These are phyloP conservation scores for Coregonus suidteri DNA, from an alignment of 2,797 vertebrate species.

Conservation along the genomic window DNA sequence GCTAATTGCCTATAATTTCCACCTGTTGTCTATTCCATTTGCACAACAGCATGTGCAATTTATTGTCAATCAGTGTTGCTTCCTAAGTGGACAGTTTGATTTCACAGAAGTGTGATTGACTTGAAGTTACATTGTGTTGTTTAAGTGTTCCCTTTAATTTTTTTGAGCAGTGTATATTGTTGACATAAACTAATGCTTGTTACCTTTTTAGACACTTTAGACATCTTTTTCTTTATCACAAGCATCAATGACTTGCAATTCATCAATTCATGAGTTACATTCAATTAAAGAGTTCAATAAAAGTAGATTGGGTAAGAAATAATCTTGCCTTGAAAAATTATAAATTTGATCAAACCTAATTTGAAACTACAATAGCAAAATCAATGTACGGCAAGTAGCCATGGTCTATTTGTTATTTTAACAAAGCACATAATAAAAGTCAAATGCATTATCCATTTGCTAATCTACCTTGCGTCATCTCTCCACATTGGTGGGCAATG, in stretches of 20 bases:
- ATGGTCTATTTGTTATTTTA: not conserved
- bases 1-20: no score
- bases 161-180: no score
- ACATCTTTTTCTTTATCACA: not conserved
- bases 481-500: slow-evolving; percentile 51
- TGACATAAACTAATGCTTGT: no score
- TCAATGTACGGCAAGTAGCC: not conserved
- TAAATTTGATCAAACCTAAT: not conserved
- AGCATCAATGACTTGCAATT: not conserved
- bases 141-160: no score
- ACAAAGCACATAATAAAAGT: not conserved
- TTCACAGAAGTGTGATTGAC: no score
- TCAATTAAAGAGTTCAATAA: not conserved
- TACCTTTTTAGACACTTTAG: no score
- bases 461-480: slow-evolving; percentile 31
- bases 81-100: no score
- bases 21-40: no score
- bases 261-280: not conserved
- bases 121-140: no score
- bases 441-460: slow-evolving; percentile 41
- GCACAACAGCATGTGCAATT: no score
- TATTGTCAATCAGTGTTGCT: no score
- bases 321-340: not conserved
- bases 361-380: not conserved
- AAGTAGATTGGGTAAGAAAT: not conserved